Percentiles rank a stretch among this genome's conserved stretches.
Conservation (phyloP, 1,140 invertebrate genomes). For the Hesperophylax magnus region DNA sequence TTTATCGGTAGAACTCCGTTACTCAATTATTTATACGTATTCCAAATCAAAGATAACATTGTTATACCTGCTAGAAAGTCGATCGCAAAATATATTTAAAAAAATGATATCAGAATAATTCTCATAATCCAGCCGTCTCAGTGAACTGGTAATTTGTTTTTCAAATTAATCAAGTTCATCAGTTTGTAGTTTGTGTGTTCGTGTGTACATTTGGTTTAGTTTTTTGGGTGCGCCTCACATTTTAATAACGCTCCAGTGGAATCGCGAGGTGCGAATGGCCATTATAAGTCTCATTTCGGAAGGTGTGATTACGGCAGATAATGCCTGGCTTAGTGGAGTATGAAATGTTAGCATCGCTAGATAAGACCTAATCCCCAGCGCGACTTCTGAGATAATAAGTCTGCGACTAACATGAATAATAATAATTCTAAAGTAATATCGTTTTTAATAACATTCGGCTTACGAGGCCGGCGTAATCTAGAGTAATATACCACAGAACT, state of each 20-base stretch:
- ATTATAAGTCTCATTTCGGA: constrained; percentile 45
- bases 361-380: constrained; percentile 43
- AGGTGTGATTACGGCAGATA: constrained; percentile 47
- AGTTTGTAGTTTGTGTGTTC: neutral
- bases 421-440: constrained; percentile 44
- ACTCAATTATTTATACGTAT: neutral
- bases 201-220: neutral
- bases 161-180: neutral
- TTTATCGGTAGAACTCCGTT: neutral
- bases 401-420: constrained; percentile 40
- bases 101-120: too few species aligned
- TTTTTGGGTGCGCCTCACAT: constrained; percentile 14
- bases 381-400: constrained; percentile 39
- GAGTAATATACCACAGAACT: constrained; percentile 23
- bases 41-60: constrained; percentile 1
- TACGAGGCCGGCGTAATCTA: constrained; percentile 27
- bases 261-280: constrained; percentile 28
- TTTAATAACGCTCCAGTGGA: constrained; percentile 19
- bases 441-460: constrained; percentile 48
- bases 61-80: neutral
- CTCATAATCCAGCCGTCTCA: too few species aligned
- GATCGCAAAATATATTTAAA: too few species aligned
- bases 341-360: constrained; percentile 36
- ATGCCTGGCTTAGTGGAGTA: constrained; percentile 38
- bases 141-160: neutral